phyloP scores from a whole-genome alignment of 2,113 vertebrate genomes.

The Nerophis ophidion region DNA sequence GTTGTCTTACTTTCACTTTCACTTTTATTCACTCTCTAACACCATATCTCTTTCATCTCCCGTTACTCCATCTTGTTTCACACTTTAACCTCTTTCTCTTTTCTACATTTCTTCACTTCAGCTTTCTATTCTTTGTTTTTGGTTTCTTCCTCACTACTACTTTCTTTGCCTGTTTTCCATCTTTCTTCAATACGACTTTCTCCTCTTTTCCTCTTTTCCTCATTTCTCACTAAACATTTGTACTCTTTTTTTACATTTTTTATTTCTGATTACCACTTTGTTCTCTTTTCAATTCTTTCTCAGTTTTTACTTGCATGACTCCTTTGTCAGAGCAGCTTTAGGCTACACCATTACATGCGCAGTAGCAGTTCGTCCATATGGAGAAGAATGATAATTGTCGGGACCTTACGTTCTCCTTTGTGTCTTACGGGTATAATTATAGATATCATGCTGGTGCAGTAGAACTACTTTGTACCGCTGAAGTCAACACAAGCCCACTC shows the following conservation, averaged over 20 bases:
- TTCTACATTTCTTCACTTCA: not conserved
- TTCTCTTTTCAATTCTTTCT: not conserved
- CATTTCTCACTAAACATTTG: no score
- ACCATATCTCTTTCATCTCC: no score
- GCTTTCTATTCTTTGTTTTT: not conserved
- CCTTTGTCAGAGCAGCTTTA: not conserved
- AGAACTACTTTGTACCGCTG: constrained; percentile 25
- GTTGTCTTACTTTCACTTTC: no score
- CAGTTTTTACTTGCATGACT: not conserved
- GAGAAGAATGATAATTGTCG: constrained; percentile 11
- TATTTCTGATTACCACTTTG: no score
- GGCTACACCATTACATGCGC: not conserved
- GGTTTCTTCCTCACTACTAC: no score
- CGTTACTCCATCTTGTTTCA: no score
- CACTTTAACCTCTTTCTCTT: no score
- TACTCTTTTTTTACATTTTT: not conserved
- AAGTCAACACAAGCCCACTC: constrained; percentile 23
- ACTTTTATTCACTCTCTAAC: no score
- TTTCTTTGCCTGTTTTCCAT: no score
- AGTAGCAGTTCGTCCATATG: constrained; percentile 3
- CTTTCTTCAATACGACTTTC: no score
- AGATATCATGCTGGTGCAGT: constrained; percentile 35
- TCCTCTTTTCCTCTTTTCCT: no score
- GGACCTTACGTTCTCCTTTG: constrained; percentile 3
- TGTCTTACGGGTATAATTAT: constrained; percentile 49